Percentiles rank a stretch among this genome's conserved stretches.
phyloP scores from a whole-genome alignment of 2,888 invertebrate genomes.

The Himalopsyche anomala region DNA sequence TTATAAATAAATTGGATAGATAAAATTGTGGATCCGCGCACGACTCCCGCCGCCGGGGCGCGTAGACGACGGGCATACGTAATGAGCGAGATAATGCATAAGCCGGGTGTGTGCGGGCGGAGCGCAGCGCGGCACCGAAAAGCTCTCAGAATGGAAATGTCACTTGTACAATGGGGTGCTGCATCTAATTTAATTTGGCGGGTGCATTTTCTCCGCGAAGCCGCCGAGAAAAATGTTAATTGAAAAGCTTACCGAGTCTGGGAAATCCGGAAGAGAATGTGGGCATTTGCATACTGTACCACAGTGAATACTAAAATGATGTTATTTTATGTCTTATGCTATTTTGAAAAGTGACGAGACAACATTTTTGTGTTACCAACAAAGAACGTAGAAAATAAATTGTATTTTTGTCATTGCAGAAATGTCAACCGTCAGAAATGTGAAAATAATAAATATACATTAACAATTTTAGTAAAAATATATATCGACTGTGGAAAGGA shows the following conservation, averaged over 20 bases:
- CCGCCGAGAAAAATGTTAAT: slow-evolving; percentile 42
- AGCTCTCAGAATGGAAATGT: slow-evolving; percentile 43
- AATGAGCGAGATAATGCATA: slow-evolving; percentile 24
- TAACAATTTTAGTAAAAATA: too few species aligned
- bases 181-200: slow-evolving; percentile 43
- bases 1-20: slow-evolving; percentile 43
- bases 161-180: slow-evolving; percentile 43
- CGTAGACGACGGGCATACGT: slow-evolving; percentile 40
- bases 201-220: slow-evolving; percentile 33
- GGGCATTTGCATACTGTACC: neutral
- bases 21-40: slow-evolving; percentile 41
- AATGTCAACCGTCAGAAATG: too few species aligned
- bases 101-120: neutral
- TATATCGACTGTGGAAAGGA: too few species aligned
- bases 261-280: slow-evolving; percentile 10
- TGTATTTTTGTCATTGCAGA: too few species aligned
- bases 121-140: slow-evolving; percentile 11
- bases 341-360: too few species aligned
- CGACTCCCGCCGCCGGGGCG: slow-evolving; percentile 33
- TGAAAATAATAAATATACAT: too few species aligned
- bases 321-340: too few species aligned
- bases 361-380: too few species aligned
- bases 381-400: too few species aligned
- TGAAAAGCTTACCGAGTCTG: slow-evolving; percentile 36
- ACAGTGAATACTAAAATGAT: too few species aligned